Base-by-base conservation (phyloP, 1,140 invertebrate genomes). In the Mya arenaria region DNA sequence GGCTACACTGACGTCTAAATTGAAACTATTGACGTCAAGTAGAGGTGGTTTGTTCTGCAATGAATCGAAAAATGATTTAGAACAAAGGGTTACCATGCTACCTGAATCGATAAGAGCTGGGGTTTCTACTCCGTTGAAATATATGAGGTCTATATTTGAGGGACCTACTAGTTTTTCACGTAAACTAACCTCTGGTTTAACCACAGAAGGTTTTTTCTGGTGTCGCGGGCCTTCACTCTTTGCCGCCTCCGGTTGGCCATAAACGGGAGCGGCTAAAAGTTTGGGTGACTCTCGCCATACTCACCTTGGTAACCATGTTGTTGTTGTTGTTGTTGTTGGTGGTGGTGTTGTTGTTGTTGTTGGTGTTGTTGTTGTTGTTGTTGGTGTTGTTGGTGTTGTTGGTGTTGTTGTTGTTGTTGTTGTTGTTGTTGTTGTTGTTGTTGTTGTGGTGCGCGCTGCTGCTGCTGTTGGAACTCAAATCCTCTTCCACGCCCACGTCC, bases 1-100 rank as follows among this genome's bases (percentile, higher is more conserved):
- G 1, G 69, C 80, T 66, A 69, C 69, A 36, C 68, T 71, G 34
- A 82, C 62, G 17, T 74, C 25, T 23, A 82, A 28, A 13, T 62
- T 28, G 1, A 28, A 19, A 30, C 65, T 36, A 6, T 10, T 41
- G 1, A 15, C 56, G 41, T 19, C 56, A n/a, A 17, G 28, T 15
- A 52, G 58, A 25, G 10, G 25, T 15, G 0, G 6, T 1, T 44
- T 71, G 36, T 30, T 73, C 17, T 10, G 23, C n/a, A 13, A n/a
- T 13, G 39, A 62, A 58, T 25, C 48, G n/a, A 82, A 25, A 17
- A n/a, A 10, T 66, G n/a, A 62, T 71, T 74, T 5, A 73, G 30
- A 37, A 65, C 65, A 1, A 60, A 82, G 10, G 44, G 44, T 48
- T 48, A 73, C 80, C 4, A 55, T 82, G 8, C 69, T 73, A 10